Percentiles rank a stretch among this genome's conserved stretches.
Evolutionary conservation across 2,797 vertebrate genomes (phyloP).

Genomic region (Halcyon badia): DNA sequence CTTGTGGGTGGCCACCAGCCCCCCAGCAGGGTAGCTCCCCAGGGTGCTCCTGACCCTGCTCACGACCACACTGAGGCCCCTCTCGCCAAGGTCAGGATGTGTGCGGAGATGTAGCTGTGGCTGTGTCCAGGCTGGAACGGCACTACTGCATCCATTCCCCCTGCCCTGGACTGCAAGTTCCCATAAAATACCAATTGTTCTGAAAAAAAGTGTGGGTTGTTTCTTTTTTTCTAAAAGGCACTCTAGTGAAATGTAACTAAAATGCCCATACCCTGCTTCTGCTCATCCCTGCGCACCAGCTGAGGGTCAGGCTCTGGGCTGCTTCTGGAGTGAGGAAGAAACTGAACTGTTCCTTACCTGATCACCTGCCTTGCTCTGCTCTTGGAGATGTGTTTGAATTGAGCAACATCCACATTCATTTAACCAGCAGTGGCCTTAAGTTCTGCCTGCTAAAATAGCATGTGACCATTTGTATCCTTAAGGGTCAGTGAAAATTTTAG

Average conservation of each 20-base stretch:
- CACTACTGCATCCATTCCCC: not conserved
- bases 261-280: not conserved
- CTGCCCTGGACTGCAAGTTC: not conserved
- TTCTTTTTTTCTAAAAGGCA: not conserved
- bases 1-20: not conserved
- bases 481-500: not conserved
- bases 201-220: too few relatives aligned
- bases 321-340: not conserved
- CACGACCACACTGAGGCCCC: too few relatives aligned
- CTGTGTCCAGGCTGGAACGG: not conserved
- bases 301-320: not conserved
- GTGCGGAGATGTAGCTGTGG: not conserved
- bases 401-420: not conserved
- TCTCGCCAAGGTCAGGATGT: accelerated
- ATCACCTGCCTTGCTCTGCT: not conserved
- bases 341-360: not conserved
- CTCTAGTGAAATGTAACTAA: not conserved
- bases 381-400: not conserved
- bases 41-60: not conserved
- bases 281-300: not conserved
- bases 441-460: not conserved
- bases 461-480: not conserved
- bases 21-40: not conserved
- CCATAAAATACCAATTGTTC: not conserved
- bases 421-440: not conserved